These are phyloP conservation scores for Lycaena phlaeas DNA, from an alignment of 2,888 invertebrate genomes.

Conservation along the genomic window DNA sequence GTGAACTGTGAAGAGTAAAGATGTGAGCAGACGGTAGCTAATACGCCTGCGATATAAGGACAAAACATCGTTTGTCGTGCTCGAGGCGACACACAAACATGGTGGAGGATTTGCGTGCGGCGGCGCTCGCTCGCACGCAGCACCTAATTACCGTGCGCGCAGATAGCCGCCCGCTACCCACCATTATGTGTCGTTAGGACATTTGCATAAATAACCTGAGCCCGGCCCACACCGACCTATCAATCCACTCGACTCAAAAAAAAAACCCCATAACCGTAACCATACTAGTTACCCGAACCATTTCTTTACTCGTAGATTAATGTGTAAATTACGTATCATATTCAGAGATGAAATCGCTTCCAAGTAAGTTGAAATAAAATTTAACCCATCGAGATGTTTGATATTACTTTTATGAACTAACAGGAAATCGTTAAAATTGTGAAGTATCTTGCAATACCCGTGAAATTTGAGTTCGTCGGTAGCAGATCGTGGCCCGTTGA, in stretches of 20 bases:
- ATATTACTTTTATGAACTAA: conserved; percentile 49
- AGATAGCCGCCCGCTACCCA: conserved; percentile 41
- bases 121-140: conserved; percentile 48
- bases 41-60: conserved; percentile 41
- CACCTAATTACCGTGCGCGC: conserved; percentile 65
- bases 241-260: conserved; percentile 61
- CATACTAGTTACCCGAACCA: not conserved
- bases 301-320: conserved; percentile 1
- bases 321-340: conserved; percentile 26
- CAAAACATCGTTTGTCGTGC: conserved; percentile 52
- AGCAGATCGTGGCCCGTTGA: conserved; percentile 19
- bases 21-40: conserved; percentile 41
- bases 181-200: conserved; percentile 68
- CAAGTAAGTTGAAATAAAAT: conserved; percentile 44
- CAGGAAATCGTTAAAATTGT: conserved; percentile 69
- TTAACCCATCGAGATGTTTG: conserved; percentile 50
- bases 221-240: conserved; percentile 55
- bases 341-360: conserved; percentile 41
- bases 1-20: conserved; percentile 13
- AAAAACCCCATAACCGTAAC: conserved; percentile 25
- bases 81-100: conserved; percentile 65
- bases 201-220: conserved; percentile 68
- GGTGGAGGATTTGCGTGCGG: conserved; percentile 46
- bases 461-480: too few relatives aligned
- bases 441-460: conserved; percentile 52